A percentile compares a stretch with the other conserved stretches of the same genome.
Conservation (phyloP, 2,888 invertebrate species). For the Drosophila pegasa region DNA sequence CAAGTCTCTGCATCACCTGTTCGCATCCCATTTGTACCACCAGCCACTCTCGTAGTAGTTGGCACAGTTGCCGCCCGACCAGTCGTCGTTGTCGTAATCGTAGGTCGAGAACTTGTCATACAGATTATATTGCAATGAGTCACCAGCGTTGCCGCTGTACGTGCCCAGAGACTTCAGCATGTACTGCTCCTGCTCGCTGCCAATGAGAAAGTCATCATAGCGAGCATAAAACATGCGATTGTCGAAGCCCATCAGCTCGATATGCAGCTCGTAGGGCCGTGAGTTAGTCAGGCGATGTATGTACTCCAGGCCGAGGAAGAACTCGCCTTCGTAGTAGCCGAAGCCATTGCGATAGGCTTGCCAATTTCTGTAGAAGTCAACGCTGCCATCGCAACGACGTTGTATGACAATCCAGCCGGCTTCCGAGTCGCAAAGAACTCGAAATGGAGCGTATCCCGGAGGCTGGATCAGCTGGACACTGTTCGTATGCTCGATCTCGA, state of each 20-base stretch:
- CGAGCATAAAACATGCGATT: slow-evolving; percentile 19
- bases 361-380: slow-evolving; percentile 48
- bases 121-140: slow-evolving; percentile 45
- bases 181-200: slow-evolving; percentile 41
- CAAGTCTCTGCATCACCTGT: slow-evolving; percentile 32
- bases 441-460: slow-evolving; percentile 31
- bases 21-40: slow-evolving; percentile 43
- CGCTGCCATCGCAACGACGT: slow-evolving; percentile 38
- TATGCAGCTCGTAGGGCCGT: slow-evolving; percentile 42
- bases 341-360: slow-evolving; percentile 48
- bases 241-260: slow-evolving; percentile 38
- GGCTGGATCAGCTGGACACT: slow-evolving; percentile 24
- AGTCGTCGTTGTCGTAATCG: slow-evolving; percentile 48
- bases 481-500: not conserved
- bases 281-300: slow-evolving; percentile 45
- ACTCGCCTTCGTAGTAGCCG: slow-evolving; percentile 41
- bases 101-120: slow-evolving; percentile 47
- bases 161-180: slow-evolving; percentile 41
- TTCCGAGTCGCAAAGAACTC: slow-evolving; percentile 32
- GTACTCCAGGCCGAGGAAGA: slow-evolving; percentile 48
- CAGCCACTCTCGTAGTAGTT: slow-evolving; percentile 46
- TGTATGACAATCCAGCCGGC: slow-evolving; percentile 50
- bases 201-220: slow-evolving; percentile 47
- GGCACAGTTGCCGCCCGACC: slow-evolving; percentile 44
- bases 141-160: slow-evolving; percentile 46